A percentile compares a stretch with the other conserved stretches of the same genome.
phyloP scores from a whole-genome alignment of 2,797 vertebrate species.

The Silurus aristotelis region DNA sequence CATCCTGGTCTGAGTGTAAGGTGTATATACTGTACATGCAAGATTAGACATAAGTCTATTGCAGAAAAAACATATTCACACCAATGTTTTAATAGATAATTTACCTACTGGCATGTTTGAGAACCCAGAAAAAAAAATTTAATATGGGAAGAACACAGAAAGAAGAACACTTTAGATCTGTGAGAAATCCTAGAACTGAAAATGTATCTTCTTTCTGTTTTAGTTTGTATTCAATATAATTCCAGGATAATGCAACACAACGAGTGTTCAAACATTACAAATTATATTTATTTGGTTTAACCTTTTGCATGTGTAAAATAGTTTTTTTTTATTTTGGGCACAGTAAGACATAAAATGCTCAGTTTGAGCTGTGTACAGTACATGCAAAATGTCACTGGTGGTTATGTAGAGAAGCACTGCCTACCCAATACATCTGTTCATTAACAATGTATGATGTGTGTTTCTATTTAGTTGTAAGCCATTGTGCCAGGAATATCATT shows the following conservation, averaged over 20 bases:
- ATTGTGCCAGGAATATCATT: background rate
- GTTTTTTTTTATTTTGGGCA: background rate
- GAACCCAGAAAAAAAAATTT: background rate
- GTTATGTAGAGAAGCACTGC: background rate
- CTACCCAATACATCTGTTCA: background rate
- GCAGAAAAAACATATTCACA: background rate
- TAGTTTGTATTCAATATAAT: background rate
- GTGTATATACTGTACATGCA: background rate
- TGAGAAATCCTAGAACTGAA: background rate
- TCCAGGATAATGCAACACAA: background rate
- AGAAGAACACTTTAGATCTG: background rate
- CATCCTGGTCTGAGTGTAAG: background rate
- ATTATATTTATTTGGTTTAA: background rate
- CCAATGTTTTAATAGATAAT: background rate
- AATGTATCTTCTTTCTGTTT: background rate
- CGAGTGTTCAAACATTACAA: background rate
- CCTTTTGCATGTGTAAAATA: background rate
- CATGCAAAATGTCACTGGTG: background rate
- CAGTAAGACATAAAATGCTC: background rate
- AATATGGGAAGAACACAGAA: background rate
- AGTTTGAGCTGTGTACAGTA: background rate
- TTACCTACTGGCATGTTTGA: background rate
- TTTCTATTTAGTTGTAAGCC: background rate
- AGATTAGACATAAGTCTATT: background rate
- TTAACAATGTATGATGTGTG: background rate